phyloP scores from a whole-genome alignment of 2,113 vertebrate species.

The Crypturellus undulatus region DNA sequence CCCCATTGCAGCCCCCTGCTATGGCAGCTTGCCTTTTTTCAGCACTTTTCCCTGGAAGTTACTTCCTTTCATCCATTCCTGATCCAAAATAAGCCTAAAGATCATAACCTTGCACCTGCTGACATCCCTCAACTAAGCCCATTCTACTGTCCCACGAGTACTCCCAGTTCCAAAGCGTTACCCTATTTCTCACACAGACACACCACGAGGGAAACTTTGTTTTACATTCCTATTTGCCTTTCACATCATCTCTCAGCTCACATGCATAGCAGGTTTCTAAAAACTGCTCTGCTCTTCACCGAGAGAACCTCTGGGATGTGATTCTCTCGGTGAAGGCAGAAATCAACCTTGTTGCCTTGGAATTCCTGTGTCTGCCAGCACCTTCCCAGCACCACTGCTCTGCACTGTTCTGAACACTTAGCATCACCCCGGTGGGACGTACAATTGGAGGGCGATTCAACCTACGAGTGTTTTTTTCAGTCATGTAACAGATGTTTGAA shows the following conservation, averaged over 20 bases:
- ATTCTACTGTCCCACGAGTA: neutral
- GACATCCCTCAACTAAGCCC: neutral
- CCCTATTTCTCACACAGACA: neutral
- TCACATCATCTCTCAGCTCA: neutral
- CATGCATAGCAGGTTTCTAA: neutral
- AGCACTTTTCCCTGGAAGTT: neutral
- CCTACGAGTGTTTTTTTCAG: neutral
- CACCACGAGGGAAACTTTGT: neutral
- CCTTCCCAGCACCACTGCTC: fast-evolving
- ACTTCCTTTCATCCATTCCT: neutral
- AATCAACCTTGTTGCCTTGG: neutral
- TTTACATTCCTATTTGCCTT: neutral
- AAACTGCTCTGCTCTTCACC: neutral
- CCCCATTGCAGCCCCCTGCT: neutral
- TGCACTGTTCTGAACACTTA: neutral
- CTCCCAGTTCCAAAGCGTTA: neutral
- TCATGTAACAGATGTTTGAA: neutral
- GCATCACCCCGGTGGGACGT: neutral
- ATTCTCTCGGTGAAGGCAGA: neutral
- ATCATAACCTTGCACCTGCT: neutral
- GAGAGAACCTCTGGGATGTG: neutral
- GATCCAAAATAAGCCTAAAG: neutral
- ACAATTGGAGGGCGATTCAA: neutral
- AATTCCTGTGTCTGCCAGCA: neutral
- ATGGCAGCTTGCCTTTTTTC: neutral